Conservation (phyloP, 2,113 vertebrate species). For the Oreotrochilus melanogaster region DNA sequence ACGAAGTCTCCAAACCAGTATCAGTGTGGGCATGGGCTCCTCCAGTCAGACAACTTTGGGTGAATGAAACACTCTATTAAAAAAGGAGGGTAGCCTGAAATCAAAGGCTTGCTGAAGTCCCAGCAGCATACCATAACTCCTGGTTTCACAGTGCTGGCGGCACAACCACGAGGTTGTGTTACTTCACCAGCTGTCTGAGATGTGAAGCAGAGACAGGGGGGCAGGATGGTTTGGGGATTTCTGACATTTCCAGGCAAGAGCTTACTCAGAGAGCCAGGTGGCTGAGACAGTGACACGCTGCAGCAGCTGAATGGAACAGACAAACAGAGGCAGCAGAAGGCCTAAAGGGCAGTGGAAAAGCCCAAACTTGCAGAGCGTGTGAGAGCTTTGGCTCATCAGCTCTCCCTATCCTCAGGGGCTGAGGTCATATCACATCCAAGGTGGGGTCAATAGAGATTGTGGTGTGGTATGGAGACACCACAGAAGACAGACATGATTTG, state of each 20-base stretch:
- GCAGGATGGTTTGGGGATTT: background rate
- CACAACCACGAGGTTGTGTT: background rate
- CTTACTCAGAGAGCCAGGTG: background rate
- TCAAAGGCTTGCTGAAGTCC: background rate
- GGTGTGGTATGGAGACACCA: background rate
- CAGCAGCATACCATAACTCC: background rate
- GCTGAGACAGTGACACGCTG: background rate
- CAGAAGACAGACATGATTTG: background rate
- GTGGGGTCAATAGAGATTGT: background rate
- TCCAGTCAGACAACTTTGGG: background rate
- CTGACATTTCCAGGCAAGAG: background rate
- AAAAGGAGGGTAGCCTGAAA: background rate
- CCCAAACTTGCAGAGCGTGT: background rate
- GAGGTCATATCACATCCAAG: background rate
- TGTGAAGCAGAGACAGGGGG: background rate
- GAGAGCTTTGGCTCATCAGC: background rate
- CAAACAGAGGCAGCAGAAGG: background rate
- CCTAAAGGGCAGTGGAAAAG: background rate
- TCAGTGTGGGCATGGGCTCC: background rate
- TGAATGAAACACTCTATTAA: background rate
- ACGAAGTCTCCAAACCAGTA: background rate
- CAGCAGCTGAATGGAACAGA: background rate
- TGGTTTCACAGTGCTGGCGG: background rate
- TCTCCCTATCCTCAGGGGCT: accelerated
- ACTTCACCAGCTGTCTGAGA: background rate